Conservation (phyloP, 2,113 vertebrate genomes). For the Falcunculus frontatus region DNA sequence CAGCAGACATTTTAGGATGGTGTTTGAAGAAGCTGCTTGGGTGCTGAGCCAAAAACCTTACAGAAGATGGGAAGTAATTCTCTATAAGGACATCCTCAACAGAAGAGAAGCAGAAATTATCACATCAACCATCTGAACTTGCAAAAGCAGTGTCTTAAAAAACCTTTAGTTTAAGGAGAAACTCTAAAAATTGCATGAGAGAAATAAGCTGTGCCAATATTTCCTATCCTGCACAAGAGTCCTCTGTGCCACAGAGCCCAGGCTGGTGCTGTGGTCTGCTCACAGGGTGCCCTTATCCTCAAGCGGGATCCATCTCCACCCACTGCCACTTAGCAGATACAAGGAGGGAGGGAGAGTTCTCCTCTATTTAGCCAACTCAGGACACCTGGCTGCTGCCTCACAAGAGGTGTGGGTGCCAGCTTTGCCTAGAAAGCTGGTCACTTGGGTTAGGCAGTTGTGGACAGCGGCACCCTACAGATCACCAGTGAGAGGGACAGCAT, state of each 20-base stretch:
- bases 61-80: not conserved
- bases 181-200: not conserved
- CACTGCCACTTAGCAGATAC: not conserved
- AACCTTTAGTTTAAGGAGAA: not conserved
- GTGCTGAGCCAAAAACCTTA: not conserved
- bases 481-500: not conserved
- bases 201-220: not conserved
- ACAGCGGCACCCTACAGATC: accelerated
- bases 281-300: accelerated
- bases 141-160: not conserved
- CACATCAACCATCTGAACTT: not conserved
- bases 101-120: not conserved
- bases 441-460: not conserved
- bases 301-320: no score
- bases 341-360: not conserved
- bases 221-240: not conserved
- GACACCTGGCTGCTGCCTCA: not conserved
- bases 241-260: accelerated
- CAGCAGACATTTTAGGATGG: not conserved
- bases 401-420: not conserved
- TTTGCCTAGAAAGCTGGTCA: accelerated
- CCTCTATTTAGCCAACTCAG: not conserved
- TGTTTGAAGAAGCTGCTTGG: not conserved
- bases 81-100: not conserved
- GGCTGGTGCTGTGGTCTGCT: not conserved